Base-by-base conservation (phyloP, 2,797 vertebrate genomes). In the Acipenser oxyrinchus region DNA sequence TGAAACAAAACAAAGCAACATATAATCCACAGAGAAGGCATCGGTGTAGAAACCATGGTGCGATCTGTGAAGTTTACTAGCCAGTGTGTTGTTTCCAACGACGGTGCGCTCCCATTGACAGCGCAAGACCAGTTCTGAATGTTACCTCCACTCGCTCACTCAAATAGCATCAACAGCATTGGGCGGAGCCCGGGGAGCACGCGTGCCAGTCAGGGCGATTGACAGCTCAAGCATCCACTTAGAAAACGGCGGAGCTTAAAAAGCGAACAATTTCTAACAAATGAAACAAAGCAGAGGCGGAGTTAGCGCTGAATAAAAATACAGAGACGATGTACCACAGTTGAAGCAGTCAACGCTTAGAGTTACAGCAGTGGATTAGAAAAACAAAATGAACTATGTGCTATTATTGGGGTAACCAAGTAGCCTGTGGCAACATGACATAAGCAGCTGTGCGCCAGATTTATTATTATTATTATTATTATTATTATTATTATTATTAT, bases 21-120 rank as follows among this genome's bases (percentile, higher is more conserved):
- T 76, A 91, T 92, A 93, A 96, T 96, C 95, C 95, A 95, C 74
- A 90, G 77, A 82, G 87, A 84, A 80, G 84, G 78, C 77, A 82
- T 78, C 82, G 84, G 89, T 82, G 79, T 85, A 80, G 88, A 88
- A 84, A 90, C 84, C 95, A 97, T 98, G 88, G 87, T 95, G 90
- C 85, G 79, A 77, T 75, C 76, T 68, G 37, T 37, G 75, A 81
- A 70, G 75, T 77, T 76, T 49, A 72, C 66, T 77, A 76, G 80
- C 83, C 76, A 72, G 77, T 73, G 74, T 73, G 80, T 79, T 81
- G 78, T 74, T 78, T 76, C 73, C 80, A 81, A 71, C 80, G 75
- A 78, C 83, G 79, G 79, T 77, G 75, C 61, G 79, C 86, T 80
- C 77, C 75, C 87, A 89, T 86, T 80, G 84, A 86, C 90, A 88